A percentile compares a stretch with the other conserved stretches of the same genome.
Conservation (phyloP, 2,113 vertebrate species). For the Pyrgilauda ruficollis region DNA sequence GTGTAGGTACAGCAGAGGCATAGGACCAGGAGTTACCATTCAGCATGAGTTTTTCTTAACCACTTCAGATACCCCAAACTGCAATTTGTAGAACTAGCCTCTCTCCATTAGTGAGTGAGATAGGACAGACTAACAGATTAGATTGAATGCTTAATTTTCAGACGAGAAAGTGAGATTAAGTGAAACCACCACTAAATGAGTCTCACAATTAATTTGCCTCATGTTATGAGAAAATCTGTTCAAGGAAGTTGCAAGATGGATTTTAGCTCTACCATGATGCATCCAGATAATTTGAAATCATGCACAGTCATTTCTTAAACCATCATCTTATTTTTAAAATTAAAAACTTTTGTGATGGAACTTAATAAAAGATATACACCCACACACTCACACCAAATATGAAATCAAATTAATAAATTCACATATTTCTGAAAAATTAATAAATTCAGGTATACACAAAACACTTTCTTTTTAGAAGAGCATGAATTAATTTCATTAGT, state of each 20-base stretch:
- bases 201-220: background rate
- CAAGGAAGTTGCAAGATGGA: background rate
- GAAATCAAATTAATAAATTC: background rate
- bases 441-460: background rate
- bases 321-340: background rate
- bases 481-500: background rate
- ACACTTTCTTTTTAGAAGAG: background rate
- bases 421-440: background rate
- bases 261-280: background rate
- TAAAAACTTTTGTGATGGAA: background rate
- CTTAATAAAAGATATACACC: background rate
- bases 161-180: background rate
- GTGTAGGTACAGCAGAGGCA: background rate
- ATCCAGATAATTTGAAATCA: background rate
- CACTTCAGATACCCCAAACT: background rate
- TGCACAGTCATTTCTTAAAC: background rate
- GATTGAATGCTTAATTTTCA: background rate
- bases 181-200: background rate
- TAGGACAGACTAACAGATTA: background rate
- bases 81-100: background rate
- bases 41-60: background rate
- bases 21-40: background rate
- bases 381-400: background rate
- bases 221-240: background rate
- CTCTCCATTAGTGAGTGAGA: background rate